These are phyloP conservation scores for Luffia ferchaultella DNA, from an alignment of 2,888 invertebrate species.

Conservation along the genomic window DNA sequence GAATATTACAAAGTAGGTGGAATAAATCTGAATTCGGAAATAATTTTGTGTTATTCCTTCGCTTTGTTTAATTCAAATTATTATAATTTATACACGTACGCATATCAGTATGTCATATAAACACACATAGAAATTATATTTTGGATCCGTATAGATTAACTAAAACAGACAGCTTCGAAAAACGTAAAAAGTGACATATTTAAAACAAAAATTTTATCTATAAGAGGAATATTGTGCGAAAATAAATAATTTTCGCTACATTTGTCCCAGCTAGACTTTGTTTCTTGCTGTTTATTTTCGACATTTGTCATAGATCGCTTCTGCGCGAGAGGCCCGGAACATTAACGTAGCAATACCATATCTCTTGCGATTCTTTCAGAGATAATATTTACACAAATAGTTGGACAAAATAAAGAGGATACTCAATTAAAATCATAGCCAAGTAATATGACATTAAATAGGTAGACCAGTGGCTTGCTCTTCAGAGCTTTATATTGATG, in stretches of 20 bases:
- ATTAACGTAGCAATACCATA: not conserved
- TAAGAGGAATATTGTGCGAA: constrained; percentile 15
- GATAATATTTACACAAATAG: constrained; percentile 23
- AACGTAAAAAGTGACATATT: too few species aligned
- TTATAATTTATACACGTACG: not conserved
- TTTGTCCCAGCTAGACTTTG: constrained; percentile 26
- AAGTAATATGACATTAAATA: too few species aligned
- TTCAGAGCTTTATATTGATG: too few species aligned
- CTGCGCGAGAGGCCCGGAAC: constrained; percentile 3
- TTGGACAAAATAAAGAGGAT: too few species aligned
- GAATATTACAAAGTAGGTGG: not conserved
- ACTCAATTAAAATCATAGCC: too few species aligned
- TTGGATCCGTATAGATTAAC: too few species aligned
- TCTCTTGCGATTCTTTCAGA: not conserved
- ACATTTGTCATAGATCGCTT: constrained; percentile 10
- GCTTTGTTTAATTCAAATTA: not conserved
- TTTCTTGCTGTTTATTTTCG: constrained; percentile 32
- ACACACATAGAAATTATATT: too few species aligned
- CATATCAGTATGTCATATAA: constrained; percentile 22
- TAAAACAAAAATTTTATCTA: constrained; percentile 29
- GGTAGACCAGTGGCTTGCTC: too few species aligned
- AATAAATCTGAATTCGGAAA: not conserved
- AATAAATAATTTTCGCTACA: constrained; percentile 40
- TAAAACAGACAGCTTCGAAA: too few species aligned
- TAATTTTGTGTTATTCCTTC: not conserved